A percentile compares a stretch with the other conserved stretches of the same genome.
Evolutionary conservation across 2,113 vertebrate genomes (phyloP).

Genomic region (Brachypodius melanocephalos): DNA sequence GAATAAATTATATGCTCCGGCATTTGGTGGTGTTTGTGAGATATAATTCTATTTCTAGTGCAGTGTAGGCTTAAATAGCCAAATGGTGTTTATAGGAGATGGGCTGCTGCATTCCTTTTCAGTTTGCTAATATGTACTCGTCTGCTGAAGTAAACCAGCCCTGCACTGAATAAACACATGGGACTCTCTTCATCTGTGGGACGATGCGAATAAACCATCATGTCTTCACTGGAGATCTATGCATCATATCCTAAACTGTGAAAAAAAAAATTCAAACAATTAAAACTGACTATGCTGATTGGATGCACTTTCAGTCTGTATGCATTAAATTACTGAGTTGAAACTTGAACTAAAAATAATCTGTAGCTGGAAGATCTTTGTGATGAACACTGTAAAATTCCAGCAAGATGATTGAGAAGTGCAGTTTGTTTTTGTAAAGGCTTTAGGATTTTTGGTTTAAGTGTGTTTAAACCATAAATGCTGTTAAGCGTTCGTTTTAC

Average conservation of each 20-base stretch:
- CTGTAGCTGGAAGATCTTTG: neutral
- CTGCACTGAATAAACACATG: neutral
- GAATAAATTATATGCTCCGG: constrained; percentile 27
- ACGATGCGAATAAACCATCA: neutral
- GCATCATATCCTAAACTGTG: neutral
- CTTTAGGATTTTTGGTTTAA: neutral
- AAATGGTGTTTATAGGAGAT: constrained; percentile 47
- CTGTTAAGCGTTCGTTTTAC: neutral
- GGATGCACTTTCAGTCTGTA: neutral
- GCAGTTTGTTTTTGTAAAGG: neutral
- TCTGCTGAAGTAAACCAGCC: constrained; percentile 5
- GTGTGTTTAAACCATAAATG: neutral
- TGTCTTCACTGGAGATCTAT: neutral
- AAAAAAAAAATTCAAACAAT: neutral
- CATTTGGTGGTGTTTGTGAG: constrained; percentile 57
- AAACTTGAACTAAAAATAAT: neutral
- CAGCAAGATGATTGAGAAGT: neutral
- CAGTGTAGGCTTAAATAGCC: constrained; percentile 46
- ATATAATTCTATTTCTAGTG: constrained; percentile 56
- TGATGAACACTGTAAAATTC: neutral
- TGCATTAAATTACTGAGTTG: neutral
- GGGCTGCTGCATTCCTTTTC: constrained; percentile 45
- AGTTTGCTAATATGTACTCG: constrained; percentile 22
- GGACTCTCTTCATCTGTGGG: neutral
- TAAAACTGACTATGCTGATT: neutral